Base-by-base conservation (phyloP, 92 coral and sea anemone species). In the Heliopora coerulea region DNA sequence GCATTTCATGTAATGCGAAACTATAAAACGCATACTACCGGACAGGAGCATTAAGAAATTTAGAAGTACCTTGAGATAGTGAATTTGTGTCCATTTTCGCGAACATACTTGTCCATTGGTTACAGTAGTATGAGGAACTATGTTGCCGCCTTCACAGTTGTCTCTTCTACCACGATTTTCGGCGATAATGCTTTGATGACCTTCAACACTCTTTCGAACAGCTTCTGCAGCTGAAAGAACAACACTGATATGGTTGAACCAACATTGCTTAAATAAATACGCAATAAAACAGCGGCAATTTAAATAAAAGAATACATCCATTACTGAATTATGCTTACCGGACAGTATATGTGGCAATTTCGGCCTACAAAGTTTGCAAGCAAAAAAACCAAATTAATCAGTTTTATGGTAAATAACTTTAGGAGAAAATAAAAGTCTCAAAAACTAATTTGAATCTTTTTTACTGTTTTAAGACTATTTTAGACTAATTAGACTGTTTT, bases 21-120 rank as follows among this genome's bases (percentile, higher is more conserved):
- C n/a, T n/a, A n/a, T n/a, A n/a, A n/a, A n/a, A n/a, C n/a, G n/a
- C n/a, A n/a, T n/a, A n/a, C n/a, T n/a, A n/a, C n/a, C n/a, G n/a
- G n/a, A n/a, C n/a, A n/a, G n/a, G n/a, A n/a, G n/a, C n/a, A n/a
- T n/a, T n/a, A n/a, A n/a, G n/a, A n/a, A n/a, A n/a, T n/a, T n/a
- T n/a, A n/a, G n/a, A n/a, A 74, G 7, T 26, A 89, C 96, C 89
- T 95, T 89, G 25, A 89, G 87, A 75, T 95, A 95, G 82, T 95
- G 90, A 67, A 95, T 91, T 66, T 93, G 98, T 6, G 96, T 87
- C 98, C 98, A 93, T 62, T 93, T 93, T 73, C 83, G 85, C 59
- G 98, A 93, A 78, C 98, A 89, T 34, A 90, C 89, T 74, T 93
- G 96, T 21, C 96, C 96, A 30, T 80, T 76, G 78, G 91, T 86